Evolutionary conservation across 2,113 vertebrate species (phyloP), one percentile per base, ranked within the genome.

Genomic region (Vanacampus margaritifer): DNA sequence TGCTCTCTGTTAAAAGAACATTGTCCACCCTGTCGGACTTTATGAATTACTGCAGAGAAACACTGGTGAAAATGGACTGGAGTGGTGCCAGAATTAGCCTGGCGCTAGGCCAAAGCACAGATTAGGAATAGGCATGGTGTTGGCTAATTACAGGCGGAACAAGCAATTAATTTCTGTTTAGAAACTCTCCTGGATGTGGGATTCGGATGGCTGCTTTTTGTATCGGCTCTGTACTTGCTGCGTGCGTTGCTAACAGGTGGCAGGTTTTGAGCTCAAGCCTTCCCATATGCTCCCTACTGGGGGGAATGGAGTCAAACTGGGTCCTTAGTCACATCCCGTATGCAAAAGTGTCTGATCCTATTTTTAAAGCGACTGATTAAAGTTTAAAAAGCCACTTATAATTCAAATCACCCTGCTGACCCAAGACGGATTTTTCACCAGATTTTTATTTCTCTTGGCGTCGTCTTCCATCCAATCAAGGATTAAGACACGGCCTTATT

Each of bases 161-260:
- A 89, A 84, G 88, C 88, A 86, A 89, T 91, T 91, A 83, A 89
- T 90, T 89, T 90, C 70, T 85, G 84, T 90, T 91, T 90, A 91
- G 89, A 90, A 91, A 91, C 75, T 83, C 83, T 87, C 76, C 76
- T 88, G 83, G 75, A 87, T 84, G 80, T 79, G 75, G 71, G 71
- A 73, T 76, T 67, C 71, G 73, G 64, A 35, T 21, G 65, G 46
- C 48, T 51, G 50, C 66, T 65, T 23, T 46, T 63, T 54, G 65
- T 69, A 32, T 16, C 56, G 51, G 50, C 23, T 53, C 23, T 54
- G 3, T 54, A 54, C 13, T 26, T 64, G 19, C 14, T 56, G 69
- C 28, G 39, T 75, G 61, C 71, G 76, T 59, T 59, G 58, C 72
- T 85, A 79, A 78, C 88, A 88, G 87, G 87, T 89, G 86, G 86